These are phyloP conservation scores for Poicephalus meyeri DNA, from an alignment of 2,113 vertebrate species.

Conservation along the genomic window DNA sequence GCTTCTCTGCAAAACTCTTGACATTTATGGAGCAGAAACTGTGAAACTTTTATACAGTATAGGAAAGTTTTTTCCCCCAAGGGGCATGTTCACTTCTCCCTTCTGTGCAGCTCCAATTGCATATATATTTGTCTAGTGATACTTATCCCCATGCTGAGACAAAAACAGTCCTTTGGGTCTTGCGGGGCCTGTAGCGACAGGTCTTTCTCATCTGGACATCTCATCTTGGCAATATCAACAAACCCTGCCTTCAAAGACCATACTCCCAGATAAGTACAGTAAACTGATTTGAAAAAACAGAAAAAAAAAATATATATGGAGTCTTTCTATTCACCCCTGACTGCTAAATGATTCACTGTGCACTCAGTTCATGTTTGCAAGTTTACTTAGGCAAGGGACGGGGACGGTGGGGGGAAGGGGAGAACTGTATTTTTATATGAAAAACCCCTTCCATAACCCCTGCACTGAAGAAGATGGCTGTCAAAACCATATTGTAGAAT, in stretches of 20 bases:
- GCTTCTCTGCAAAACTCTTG: not conserved
- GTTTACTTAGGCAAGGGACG: not conserved
- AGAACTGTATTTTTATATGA: not conserved
- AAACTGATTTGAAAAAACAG: not conserved
- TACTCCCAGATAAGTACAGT: not conserved
- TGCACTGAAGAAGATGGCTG: not conserved
- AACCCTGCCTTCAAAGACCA: not conserved
- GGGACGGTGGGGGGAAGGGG: fast-evolving
- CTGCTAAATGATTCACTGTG: not conserved
- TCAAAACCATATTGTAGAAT: not conserved
- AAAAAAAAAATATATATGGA: not conserved
- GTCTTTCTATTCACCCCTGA: not conserved
- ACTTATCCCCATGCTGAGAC: not conserved
- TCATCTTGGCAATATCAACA: not conserved
- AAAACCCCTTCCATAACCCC: not conserved
- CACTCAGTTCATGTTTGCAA: not conserved
- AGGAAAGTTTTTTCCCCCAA: not conserved
- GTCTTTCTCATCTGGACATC: not conserved
- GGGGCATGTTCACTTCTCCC: not conserved
- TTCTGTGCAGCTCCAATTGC: not conserved
- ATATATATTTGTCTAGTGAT: not conserved
- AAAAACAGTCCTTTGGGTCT: constrained; percentile 19
- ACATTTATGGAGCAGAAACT: not conserved
- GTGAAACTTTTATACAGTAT: not conserved
- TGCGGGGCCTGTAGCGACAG: not conserved